phyloP scores from a whole-genome alignment of 2,888 invertebrate genomes.

The Drosophila anomalipes region DNA sequence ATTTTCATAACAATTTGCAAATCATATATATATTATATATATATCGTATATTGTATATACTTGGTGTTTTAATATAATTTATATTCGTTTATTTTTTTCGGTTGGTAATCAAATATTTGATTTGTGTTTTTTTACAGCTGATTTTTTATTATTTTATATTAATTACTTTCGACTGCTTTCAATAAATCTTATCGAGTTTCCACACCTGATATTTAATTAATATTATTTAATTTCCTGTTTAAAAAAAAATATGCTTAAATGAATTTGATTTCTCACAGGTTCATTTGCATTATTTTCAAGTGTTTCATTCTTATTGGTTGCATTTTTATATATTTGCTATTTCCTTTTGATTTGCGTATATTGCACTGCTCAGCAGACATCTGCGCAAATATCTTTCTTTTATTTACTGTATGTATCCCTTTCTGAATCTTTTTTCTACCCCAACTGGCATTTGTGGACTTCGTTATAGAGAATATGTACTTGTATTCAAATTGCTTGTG shows the following conservation, averaged over 20 bases:
- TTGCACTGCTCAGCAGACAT: neutral
- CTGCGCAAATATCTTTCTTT: neutral
- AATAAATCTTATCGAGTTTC: neutral
- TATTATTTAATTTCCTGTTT: neutral
- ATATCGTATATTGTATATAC: neutral
- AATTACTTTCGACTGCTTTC: neutral
- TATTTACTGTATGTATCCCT: neutral
- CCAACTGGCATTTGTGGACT: neutral
- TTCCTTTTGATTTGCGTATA: neutral
- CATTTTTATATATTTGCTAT: neutral
- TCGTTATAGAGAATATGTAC: neutral
- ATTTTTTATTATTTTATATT: neutral
- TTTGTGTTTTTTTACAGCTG: neutral
- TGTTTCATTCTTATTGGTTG: neutral
- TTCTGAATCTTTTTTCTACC: neutral
- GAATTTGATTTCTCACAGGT: neutral
- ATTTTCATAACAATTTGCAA: constrained; percentile 1
- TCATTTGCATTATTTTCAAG: neutral
- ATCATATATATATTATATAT: neutral
- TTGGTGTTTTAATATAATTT: neutral
- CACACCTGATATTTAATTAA: neutral
- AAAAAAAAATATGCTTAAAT: neutral
- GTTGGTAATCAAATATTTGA: neutral
- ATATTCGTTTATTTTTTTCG: neutral
- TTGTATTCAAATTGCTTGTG: constrained; percentile 18